Conservation (phyloP, 2,797 vertebrate genomes). For the Oceanodroma leucorhoa region DNA sequence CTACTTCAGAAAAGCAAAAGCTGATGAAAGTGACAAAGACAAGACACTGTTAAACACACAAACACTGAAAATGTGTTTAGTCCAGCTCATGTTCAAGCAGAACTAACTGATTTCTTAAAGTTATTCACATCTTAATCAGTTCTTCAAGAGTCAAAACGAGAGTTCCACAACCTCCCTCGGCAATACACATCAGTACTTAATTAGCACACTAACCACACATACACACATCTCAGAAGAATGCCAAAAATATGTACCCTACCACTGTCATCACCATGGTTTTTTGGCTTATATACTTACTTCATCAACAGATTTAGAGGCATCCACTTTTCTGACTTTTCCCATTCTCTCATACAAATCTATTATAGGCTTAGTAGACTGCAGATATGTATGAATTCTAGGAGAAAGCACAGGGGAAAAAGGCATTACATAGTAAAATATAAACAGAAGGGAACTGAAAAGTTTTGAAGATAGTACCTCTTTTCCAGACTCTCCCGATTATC, state of each 20-base stretch:
- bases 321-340: slow-evolving; percentile 91
- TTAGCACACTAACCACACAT: not conserved
- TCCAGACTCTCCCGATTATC: slow-evolving; percentile 96
- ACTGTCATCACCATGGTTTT: not conserved
- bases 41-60: not conserved
- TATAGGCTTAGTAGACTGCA: slow-evolving; percentile 93
- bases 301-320: slow-evolving; percentile 88
- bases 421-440: not conserved
- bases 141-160: not conserved
- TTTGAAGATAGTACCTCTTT: slow-evolving; percentile 84
- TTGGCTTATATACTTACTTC: slow-evolving; percentile 79
- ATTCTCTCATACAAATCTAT: slow-evolving; percentile 88
- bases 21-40: not conserved
- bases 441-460: not conserved
- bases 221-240: not conserved
- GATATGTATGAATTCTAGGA: slow-evolving; percentile 92
- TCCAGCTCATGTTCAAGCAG: not conserved
- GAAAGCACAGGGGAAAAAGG: not conserved
- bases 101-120: slow-evolving; percentile 23
- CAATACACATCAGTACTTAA: not conserved
- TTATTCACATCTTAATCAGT: not conserved
- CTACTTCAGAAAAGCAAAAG: not conserved
- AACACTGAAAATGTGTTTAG: not conserved
- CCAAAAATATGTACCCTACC: not conserved
- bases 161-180: not conserved